Evolutionary conservation across 2,888 invertebrate species (phyloP).

Genomic region (Steinernema hermaphroditum): DNA sequence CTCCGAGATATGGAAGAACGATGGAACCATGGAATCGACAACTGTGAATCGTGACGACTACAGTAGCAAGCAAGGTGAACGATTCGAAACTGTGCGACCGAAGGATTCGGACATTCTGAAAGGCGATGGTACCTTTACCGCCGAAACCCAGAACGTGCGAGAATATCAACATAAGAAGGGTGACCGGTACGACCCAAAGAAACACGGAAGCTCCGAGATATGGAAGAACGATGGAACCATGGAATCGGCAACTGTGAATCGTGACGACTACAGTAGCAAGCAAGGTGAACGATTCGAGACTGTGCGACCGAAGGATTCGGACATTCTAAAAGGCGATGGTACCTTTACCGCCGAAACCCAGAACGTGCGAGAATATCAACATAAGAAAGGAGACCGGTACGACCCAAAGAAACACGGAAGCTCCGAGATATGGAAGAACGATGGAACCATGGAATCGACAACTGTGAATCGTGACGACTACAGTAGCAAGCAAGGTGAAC

Average conservation of each 20-base stretch:
- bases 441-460: conserved; percentile 18
- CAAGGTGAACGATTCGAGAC: conserved; percentile 27
- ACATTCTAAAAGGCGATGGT: conserved; percentile 29
- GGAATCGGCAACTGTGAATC: not conserved
- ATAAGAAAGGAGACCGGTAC: conserved; percentile 31
- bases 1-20: not conserved
- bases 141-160: conserved; percentile 22
- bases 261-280: conserved; percentile 24
- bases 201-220: not conserved
- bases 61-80: not conserved
- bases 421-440: conserved; percentile 5
- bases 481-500: conserved; percentile 29
- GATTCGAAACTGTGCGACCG: not conserved
- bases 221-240: conserved; percentile 19
- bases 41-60: not conserved
- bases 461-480: conserved; percentile 29
- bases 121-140: conserved; percentile 23
- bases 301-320: conserved; percentile 3
- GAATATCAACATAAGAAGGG: conserved; percentile 21
- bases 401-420: conserved; percentile 1
- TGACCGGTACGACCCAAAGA: not conserved
- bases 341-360: conserved; percentile 24
- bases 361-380: conserved; percentile 10
- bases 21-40: not conserved
- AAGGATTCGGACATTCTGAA: conserved; percentile 20